Percentiles rank a stretch among this genome's conserved stretches.
phyloP scores from a whole-genome alignment of 2,888 invertebrate species.

The Helicoverpa assulta region DNA sequence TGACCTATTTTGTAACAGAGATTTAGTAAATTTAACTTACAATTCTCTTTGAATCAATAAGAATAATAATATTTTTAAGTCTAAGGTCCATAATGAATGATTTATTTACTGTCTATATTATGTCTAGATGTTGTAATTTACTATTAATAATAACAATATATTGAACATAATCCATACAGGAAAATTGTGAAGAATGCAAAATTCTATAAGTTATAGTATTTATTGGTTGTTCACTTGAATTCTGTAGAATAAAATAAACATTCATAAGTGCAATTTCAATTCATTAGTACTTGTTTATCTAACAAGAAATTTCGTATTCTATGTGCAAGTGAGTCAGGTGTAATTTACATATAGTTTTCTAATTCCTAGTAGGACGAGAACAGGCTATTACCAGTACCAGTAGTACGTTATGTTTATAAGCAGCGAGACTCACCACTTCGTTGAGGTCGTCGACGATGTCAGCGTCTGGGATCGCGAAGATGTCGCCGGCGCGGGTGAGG shows the following conservation, averaged over 20 bases:
- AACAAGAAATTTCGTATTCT: slow-evolving; percentile 7
- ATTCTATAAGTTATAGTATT: neutral
- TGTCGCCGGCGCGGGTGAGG: slow-evolving; percentile 96
- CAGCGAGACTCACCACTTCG: slow-evolving; percentile 92
- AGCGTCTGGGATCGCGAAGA: slow-evolving; percentile 96
- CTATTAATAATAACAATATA: slow-evolving; percentile 11
- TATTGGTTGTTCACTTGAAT: neutral
- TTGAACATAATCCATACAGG: slow-evolving; percentile 23
- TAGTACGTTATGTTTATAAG: slow-evolving; percentile 28
- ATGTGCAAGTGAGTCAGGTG: slow-evolving; percentile 18
- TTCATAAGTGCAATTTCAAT: slow-evolving; percentile 30
- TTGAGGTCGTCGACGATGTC: slow-evolving; percentile 96
- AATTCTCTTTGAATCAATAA: too few species aligned
- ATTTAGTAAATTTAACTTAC: too few species aligned
- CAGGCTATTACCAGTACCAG: slow-evolving; percentile 26
- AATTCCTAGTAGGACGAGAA: slow-evolving; percentile 62
- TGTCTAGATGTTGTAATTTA: slow-evolving; percentile 2
- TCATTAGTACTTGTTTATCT: slow-evolving; percentile 1
- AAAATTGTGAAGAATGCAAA: slow-evolving; percentile 23
- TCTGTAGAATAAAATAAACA: slow-evolving; percentile 30
- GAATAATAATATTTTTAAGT: too few species aligned
- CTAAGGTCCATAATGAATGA: neutral
- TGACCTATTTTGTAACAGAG: too few species aligned
- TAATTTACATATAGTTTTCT: slow-evolving; percentile 54
- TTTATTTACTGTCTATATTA: slow-evolving; percentile 9